These are phyloP conservation scores for Genyomyrus donnyi DNA, from an alignment of 2,113 vertebrate genomes.

Conservation along the genomic window DNA sequence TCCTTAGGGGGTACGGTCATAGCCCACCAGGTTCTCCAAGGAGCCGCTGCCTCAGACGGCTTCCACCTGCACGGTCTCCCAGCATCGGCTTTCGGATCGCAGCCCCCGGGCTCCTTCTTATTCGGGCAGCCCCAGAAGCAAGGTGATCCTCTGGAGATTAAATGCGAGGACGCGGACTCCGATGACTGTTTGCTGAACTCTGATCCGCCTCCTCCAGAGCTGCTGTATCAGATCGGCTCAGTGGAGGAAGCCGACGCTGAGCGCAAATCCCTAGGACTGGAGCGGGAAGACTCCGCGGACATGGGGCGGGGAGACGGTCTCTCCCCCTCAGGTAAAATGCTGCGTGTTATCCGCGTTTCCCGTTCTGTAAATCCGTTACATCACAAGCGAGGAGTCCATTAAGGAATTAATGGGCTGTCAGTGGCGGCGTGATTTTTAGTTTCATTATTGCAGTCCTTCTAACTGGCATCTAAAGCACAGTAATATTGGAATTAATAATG, in stretches of 20 bases:
- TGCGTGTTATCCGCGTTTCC: not conserved
- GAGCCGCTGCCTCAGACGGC: constrained; percentile 48
- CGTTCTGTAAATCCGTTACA: not conserved
- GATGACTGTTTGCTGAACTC: constrained; percentile 64
- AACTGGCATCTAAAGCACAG: not conserved
- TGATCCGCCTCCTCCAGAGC: constrained; percentile 51
- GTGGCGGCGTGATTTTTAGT: not conserved
- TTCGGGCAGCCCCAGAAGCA: constrained; percentile 65
- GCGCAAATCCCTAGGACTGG: constrained; percentile 49
- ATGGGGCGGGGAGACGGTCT: constrained; percentile 55
- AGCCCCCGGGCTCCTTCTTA: constrained; percentile 51
- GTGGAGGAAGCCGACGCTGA: constrained; percentile 66
- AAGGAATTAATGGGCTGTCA: not conserved
- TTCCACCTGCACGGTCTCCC: constrained; percentile 47
- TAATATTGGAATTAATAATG: not conserved
- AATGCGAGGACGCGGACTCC: constrained; percentile 71
- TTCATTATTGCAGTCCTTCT: not conserved
- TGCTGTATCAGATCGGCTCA: constrained; percentile 64
- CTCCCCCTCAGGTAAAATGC: constrained; percentile 70
- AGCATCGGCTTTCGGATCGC: constrained; percentile 46
- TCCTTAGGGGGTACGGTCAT: constrained; percentile 58
- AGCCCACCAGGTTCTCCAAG: constrained; percentile 65
- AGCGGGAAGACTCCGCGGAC: constrained; percentile 41
- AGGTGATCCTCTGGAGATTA: constrained; percentile 67
- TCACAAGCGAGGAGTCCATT: not conserved